Base-by-base conservation (phyloP, 1,140 invertebrate species). In the Augochlora pura region DNA sequence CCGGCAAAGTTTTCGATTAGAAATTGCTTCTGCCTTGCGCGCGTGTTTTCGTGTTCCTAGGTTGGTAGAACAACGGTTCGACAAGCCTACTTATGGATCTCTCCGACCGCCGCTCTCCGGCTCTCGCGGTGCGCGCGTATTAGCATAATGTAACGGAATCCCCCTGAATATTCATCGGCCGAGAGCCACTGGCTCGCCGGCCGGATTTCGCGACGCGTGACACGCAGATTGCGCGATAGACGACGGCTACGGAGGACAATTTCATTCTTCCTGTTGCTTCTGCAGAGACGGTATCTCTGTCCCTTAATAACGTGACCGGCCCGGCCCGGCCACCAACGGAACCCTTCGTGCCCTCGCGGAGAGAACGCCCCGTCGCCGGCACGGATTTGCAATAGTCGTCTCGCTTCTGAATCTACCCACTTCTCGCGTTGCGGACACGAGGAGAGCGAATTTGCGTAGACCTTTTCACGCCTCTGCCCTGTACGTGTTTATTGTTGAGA, bases 61-160 rank as follows among this genome's bases (percentile, higher is more conserved):
- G 59, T 57, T 32, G 16, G 68, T 78, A 59, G 69, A 72, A 78
- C 76, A 78, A 78, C 76, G 59, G 39, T 72, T 72, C 69, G 69
- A 78, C 76, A 78, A 57, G 69, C 76, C 49, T 72, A 78, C 76
- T 78, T 78, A 78, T 78, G 76, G 69, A 78, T 78, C 76, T 78
- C 76, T 72, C 39, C 38, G 68, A 38, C 68, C 64, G 69, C 54
- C 69, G 76, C n/a, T n/a, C n/a, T n/a, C n/a, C n/a, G n/a, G n/a
- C n/a, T n/a, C 74, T 83, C 75, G 52, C 70, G 68, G n/a, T n/a
- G n/a, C n/a, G n/a, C n/a, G n/a, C n/a, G 57, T 46, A 84, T 84
- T 84, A 84, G 62, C 83, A 80, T 84, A 84, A 84, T 71, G 83
- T 60, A 70, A 70, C 82, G 67, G 81, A 82, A 72, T 67, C 39